A percentile compares a stretch with the other conserved stretches of the same genome.
Evolutionary conservation across 2,797 vertebrate genomes (phyloP).

Genomic region (Leptodactylus fallax): DNA sequence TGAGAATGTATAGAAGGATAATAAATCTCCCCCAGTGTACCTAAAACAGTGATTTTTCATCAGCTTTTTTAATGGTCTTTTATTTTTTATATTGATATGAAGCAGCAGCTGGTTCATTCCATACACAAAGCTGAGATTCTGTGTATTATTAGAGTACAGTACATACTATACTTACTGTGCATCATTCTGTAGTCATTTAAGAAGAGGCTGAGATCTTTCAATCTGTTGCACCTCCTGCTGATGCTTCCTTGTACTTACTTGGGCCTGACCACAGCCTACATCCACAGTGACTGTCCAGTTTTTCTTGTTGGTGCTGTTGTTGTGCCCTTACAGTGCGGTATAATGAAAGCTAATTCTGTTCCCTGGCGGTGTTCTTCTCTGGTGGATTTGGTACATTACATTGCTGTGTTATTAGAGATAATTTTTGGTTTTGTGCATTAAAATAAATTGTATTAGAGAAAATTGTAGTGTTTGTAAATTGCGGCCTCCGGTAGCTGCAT

Average conservation of each 20-base stretch:
- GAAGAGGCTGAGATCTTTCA: background rate
- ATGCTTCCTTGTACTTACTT: background rate
- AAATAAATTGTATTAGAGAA: slow-evolving; percentile 46
- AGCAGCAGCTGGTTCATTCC: too few species aligned
- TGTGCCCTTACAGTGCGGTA: background rate
- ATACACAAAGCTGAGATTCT: too few species aligned
- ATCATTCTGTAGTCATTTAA: background rate
- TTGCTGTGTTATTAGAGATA: slow-evolving; percentile 24
- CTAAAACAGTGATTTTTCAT: too few species aligned
- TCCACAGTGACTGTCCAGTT: background rate
- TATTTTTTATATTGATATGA: too few species aligned
- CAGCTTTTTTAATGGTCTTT: too few species aligned
- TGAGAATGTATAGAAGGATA: too few species aligned
- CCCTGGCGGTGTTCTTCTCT: background rate
- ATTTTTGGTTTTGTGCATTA: slow-evolving; percentile 40
- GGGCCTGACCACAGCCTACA: background rate
- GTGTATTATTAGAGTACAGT: too few species aligned
- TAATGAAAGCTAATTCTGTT: slow-evolving; percentile 2
- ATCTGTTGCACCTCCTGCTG: background rate
- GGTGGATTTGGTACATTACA: background rate
- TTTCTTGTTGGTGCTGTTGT: background rate
- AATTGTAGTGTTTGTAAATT: slow-evolving; percentile 35
- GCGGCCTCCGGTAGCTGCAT: background rate
- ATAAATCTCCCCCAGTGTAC: too few species aligned
- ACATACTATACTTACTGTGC: too few species aligned